Evolutionary conservation across 35 echinoderm and acorn worm species (phyloP).

Genomic region (Ophioderma brevispina): DNA sequence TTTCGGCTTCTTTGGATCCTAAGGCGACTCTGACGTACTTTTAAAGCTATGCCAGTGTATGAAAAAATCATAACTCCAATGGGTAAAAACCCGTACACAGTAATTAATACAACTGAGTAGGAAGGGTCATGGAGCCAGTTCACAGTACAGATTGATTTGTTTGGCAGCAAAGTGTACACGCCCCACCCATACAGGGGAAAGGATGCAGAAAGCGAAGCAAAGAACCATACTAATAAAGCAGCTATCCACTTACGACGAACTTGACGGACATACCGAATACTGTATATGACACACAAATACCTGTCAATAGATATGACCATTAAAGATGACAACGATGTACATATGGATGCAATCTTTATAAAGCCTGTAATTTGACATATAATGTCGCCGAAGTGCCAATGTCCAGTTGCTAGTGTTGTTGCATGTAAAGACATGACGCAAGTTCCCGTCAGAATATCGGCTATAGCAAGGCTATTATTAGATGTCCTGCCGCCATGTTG

Average conservation of each 20-base stretch:
- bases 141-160: conserved; percentile 27
- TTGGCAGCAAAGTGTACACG: background rate
- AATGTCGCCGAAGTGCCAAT: background rate
- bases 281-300: conserved; percentile 5
- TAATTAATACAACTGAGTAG: conserved; percentile 12
- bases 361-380: conserved; percentile 9
- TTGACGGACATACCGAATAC: background rate
- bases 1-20: background rate
- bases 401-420: background rate
- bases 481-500: conserved; percentile 4
- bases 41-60: background rate
- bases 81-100: background rate
- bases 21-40: conserved; percentile 8
- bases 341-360: background rate
- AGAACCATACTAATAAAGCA: background rate
- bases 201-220: background rate
- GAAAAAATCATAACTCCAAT: background rate
- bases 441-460: background rate
- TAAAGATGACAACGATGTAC: background rate
- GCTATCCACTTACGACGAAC: background rate
- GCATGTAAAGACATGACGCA: background rate
- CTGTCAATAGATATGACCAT: conserved; percentile 15
- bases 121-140: conserved; percentile 8
- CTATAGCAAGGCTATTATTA: conserved; percentile 20
- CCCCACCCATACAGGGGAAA: conserved; percentile 20